Percentiles rank a stretch among this genome's conserved stretches.
phyloP scores from a whole-genome alignment of 2,888 invertebrate genomes.

The Temnothorax rugatulus region DNA sequence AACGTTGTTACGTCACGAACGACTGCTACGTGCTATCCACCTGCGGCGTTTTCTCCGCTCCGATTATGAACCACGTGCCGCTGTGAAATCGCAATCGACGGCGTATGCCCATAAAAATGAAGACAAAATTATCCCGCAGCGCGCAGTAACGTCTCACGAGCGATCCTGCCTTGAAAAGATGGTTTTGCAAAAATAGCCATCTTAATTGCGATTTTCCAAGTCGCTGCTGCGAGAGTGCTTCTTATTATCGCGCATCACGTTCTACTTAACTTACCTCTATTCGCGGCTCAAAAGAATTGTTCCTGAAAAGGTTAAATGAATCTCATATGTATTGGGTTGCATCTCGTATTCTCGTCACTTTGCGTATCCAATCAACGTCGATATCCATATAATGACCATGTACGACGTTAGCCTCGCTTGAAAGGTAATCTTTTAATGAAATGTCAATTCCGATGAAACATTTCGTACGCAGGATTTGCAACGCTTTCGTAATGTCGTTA shows the following conservation, averaged over 20 bases:
- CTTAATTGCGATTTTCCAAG: conserved; percentile 26
- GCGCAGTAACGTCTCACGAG: conserved; percentile 4
- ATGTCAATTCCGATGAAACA: conserved; percentile 37
- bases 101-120: conserved; percentile 2
- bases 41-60: conserved; percentile 67
- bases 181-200: background rate
- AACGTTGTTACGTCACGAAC: conserved; percentile 64
- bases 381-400: conserved; percentile 45
- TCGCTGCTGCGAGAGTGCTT: background rate
- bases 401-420: conserved; percentile 23
- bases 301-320: conserved; percentile 47
- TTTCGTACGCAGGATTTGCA: conserved; percentile 23
- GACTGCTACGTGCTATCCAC: conserved; percentile 54
- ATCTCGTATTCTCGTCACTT: conserved; percentile 37
- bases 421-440: conserved; percentile 49
- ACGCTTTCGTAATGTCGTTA: conserved; percentile 45
- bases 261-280: background rate
- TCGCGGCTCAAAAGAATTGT: background rate
- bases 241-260: conserved; percentile 11
- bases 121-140: background rate
- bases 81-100: conserved; percentile 34
- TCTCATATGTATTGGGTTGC: conserved; percentile 34
- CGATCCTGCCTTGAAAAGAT: background rate
- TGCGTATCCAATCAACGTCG: conserved; percentile 25
- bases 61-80: conserved; percentile 51